Percentiles rank a stretch among this genome's conserved stretches.
Conservation (phyloP, 53 echinoderm and acorn worm genomes). For the Echinometra lucunter region DNA sequence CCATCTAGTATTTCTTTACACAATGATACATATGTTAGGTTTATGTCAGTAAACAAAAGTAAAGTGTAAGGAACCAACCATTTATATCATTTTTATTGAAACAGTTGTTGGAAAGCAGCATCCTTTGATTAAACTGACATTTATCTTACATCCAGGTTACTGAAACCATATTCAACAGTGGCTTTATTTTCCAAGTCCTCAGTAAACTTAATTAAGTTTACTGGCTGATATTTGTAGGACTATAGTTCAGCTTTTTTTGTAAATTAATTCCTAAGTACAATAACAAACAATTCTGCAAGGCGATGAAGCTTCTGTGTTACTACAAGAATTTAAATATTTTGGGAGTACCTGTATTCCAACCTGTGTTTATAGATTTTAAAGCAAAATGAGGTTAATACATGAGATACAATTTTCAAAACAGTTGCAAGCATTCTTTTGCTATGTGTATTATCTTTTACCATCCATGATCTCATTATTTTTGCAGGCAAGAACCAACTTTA, state of each 20-base stretch:
- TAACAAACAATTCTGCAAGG: background rate
- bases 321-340: background rate
- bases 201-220: background rate
- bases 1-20: too few species aligned
- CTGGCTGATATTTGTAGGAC: background rate
- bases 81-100: too few species aligned
- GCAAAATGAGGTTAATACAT: background rate
- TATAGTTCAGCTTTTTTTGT: background rate
- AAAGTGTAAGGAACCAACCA: too few species aligned
- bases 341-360: background rate
- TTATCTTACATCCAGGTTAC: background rate
- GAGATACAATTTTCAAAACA: background rate
- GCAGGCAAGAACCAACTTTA: constrained; percentile 65
- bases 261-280: background rate
- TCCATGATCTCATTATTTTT: background rate
- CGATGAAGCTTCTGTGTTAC: background rate
- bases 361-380: background rate
- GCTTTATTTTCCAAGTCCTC: too few species aligned
- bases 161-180: background rate
- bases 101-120: background rate
- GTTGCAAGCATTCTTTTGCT: background rate
- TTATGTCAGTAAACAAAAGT: too few species aligned
- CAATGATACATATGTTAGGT: too few species aligned
- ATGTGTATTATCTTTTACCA: background rate
- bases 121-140: background rate